Base-by-base conservation (phyloP, 2,888 invertebrate genomes). In the Electrophaes corylata region DNA sequence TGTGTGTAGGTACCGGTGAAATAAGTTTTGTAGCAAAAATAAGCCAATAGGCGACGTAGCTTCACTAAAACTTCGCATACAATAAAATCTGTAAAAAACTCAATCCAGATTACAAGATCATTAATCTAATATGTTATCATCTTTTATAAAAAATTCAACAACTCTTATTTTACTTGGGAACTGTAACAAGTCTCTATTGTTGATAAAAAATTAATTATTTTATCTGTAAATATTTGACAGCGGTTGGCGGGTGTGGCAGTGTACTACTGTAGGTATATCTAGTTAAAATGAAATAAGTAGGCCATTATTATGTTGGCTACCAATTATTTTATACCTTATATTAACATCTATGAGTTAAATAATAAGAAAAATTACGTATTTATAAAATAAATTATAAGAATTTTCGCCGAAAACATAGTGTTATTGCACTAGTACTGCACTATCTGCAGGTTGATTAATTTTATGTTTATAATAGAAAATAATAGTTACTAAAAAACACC, bases 21-120 rank as follows among this genome's bases (percentile, higher is more conserved):
- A 85, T 88, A 87, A 88, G 78, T 84, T 77, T 78, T 86, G 82
- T 88, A 86, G 88, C 86, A 88, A 89, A 90, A 88, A 85, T 86
- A 87, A 86, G 85, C 84, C 66, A 76, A 76, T 76, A 76, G 86
- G 85, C 89, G 89, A 76, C 83, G 83, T 72, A 76, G 46, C 76
- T 72, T 60, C 47, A 78, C 75, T 78, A 79, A 50, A 82, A 78
- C 77, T 76, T 76, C 76, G 83, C 79, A 67, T 80, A 75, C 73
- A 90, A 90, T 91, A 91, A 89, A 91, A 88, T 91, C 88, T 91
- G 80, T 85, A 69, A 81, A 83, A 84, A 89, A 84, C 84, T 84
- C 88, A 91, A 90, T 88, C 91, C 91, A 91, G 91, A 91, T 86
- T 91, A 91, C 91, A 91, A 91, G 91, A 91, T 91, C 91, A 87